Evolutionary conservation across 1,140 invertebrate species (phyloP), one percentile per base, ranked within the genome.

Genomic region (Drosophila ohnishii): DNA sequence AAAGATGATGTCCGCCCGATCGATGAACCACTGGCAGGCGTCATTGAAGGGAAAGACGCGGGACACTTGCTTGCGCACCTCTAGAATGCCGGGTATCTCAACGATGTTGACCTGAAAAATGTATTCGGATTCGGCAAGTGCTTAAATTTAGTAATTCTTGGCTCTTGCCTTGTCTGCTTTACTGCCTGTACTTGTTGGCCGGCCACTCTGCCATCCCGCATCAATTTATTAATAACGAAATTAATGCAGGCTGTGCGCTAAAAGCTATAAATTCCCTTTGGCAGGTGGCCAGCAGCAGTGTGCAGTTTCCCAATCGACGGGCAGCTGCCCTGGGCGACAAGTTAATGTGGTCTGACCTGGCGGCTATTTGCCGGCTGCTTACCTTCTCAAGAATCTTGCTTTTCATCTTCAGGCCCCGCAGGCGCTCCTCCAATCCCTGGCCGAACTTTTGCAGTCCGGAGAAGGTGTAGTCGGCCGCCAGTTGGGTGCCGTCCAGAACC

Each of bases 1-100:
- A 92, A 98, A 98, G 90, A 99, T 98, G 60, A 98, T 96, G 92
- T 98, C 97, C 11, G 97, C 97, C 67, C 97, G 94, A 91, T 99
- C 97, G 85, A 98, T 98, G 85, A 94, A 98, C 98, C 98, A 99
- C 92, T 98, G 97, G 88, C 97, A 98, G 25, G 97, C 97, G 85
- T 98, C 97, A 87, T 98, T 98, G 92, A 98, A 98, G 44, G 97
- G 97, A 91, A 98, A 98, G 37, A 97, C 94, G 47, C 97, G 94
- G 64, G 98, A 97, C 16, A 98, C 96, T 93, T 97, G 96, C 92
- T 98, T 98, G 61, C 97, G 94, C 74, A 98, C 97, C 94, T 99
- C 98, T 72, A 98, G 92, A 81, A 99, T 98, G 62, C 98, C 98
- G 56, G 98, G 98, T 90, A 98, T 98, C 93, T 99, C 98, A 32